These are phyloP conservation scores for Drosophila melanica DNA, from an alignment of 1,140 invertebrate species.

Conservation along the genomic window DNA sequence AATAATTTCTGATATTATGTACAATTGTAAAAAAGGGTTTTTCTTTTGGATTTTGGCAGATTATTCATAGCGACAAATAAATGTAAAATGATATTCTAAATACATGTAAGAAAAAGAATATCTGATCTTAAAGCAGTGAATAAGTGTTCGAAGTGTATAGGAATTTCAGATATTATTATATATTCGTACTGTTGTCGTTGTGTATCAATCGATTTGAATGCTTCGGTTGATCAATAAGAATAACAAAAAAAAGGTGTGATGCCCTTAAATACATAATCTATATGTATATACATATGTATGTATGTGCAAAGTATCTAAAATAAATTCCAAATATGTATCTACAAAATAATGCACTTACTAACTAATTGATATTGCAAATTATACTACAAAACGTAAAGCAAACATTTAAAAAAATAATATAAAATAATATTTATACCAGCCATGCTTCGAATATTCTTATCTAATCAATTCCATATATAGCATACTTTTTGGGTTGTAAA, in stretches of 20 bases:
- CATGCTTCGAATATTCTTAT: not conserved
- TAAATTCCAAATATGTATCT: slow-evolving; percentile 45
- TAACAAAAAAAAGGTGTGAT: not conserved
- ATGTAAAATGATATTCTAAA: not conserved
- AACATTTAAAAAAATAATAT: slow-evolving; percentile 16
- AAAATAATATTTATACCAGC: not conserved
- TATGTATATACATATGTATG: slow-evolving; percentile 5
- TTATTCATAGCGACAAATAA: slow-evolving; percentile 23
- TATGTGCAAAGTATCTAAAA: slow-evolving; percentile 7
- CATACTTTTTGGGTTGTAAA: slow-evolving; percentile 5
- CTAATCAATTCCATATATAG: not conserved
- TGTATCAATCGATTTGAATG: slow-evolving; percentile 39
- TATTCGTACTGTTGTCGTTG: slow-evolving; percentile 30
- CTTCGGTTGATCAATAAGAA: slow-evolving; percentile 1
- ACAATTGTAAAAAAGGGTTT: slow-evolving; percentile 18
- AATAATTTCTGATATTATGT: slow-evolving; percentile 15
- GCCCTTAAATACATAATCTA: not conserved
- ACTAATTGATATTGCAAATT: slow-evolving; percentile 25
- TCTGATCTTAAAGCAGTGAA: not conserved
- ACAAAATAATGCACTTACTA: slow-evolving; percentile 16
- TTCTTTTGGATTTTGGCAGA: slow-evolving; percentile 17
- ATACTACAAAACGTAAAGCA: slow-evolving; percentile 5
- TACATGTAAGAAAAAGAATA: not conserved
- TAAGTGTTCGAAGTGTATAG: slow-evolving; percentile 12
- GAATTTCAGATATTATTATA: not conserved